A percentile compares a stretch with the other conserved stretches of the same genome.
Evolutionary conservation across 2,113 vertebrate genomes (phyloP).

Genomic region (Cnemophilus loriae): DNA sequence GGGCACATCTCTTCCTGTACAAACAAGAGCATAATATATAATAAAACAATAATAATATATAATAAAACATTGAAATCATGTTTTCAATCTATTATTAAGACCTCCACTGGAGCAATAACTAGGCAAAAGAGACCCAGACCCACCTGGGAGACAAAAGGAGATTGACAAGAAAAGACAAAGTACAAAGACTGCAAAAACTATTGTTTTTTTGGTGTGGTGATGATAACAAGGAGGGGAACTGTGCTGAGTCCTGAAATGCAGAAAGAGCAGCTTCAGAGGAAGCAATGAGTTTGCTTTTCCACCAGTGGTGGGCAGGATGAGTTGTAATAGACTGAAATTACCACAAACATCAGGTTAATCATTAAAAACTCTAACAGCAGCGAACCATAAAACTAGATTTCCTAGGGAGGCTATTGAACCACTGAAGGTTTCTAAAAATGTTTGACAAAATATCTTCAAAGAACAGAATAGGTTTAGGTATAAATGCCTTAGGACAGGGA

Average conservation of each 20-base stretch:
- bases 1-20: background rate
- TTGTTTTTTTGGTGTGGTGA: background rate
- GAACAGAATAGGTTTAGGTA: background rate
- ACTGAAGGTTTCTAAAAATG: background rate
- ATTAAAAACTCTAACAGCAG: background rate
- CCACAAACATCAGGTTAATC: background rate
- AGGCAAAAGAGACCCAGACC: background rate
- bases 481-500: background rate
- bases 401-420: background rate
- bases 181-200: background rate
- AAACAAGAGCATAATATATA: background rate
- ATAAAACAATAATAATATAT: too few relatives aligned
- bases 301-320: background rate
- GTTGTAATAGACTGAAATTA: background rate
- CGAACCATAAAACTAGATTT: background rate
- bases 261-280: background rate
- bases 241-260: background rate
- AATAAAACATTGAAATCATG: too few relatives aligned
- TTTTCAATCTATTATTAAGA: background rate
- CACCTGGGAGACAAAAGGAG: background rate
- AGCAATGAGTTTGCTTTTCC: background rate
- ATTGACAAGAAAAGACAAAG: background rate
- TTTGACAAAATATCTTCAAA: background rate
- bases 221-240: background rate
- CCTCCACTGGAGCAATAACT: background rate